These are phyloP conservation scores for Coturnix japonica DNA, from an alignment of 2,113 vertebrate species.

Conservation along the genomic window DNA sequence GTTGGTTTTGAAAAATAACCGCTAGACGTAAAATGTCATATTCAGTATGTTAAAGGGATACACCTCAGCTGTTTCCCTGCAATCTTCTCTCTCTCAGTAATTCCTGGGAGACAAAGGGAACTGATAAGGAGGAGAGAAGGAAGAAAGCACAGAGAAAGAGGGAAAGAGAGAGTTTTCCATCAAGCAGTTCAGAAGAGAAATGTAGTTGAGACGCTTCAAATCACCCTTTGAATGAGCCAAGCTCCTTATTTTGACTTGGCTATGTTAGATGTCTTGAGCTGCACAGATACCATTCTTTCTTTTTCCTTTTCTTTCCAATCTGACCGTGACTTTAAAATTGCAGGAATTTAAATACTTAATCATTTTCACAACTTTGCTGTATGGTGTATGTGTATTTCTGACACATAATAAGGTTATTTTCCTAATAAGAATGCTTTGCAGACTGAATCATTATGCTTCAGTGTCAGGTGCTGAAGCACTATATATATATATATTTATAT, in stretches of 20 bases:
- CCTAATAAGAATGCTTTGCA: neutral
- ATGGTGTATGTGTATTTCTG: neutral
- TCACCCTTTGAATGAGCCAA: neutral
- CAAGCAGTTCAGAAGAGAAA: neutral
- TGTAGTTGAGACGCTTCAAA: neutral
- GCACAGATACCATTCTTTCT: neutral
- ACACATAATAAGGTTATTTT: neutral
- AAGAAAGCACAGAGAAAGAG: no score
- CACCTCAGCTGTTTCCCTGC: neutral
- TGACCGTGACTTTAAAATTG: neutral
- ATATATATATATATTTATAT: neutral
- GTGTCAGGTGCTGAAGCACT: constrained; percentile 5
- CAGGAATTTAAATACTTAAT: neutral
- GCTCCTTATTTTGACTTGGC: neutral
- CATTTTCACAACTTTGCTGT: neutral
- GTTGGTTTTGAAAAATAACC: neutral
- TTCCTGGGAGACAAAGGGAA: neutral
- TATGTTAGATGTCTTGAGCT: neutral
- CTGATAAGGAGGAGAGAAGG: neutral
- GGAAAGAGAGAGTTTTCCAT: neutral
- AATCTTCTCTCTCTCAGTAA: neutral
- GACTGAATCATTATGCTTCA: neutral
- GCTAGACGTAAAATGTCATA: neutral
- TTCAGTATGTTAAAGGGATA: neutral
- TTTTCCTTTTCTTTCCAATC: neutral